These are phyloP conservation scores for Hirtodrosophila confusa DNA, from an alignment of 2,888 invertebrate genomes.

Conservation along the genomic window DNA sequence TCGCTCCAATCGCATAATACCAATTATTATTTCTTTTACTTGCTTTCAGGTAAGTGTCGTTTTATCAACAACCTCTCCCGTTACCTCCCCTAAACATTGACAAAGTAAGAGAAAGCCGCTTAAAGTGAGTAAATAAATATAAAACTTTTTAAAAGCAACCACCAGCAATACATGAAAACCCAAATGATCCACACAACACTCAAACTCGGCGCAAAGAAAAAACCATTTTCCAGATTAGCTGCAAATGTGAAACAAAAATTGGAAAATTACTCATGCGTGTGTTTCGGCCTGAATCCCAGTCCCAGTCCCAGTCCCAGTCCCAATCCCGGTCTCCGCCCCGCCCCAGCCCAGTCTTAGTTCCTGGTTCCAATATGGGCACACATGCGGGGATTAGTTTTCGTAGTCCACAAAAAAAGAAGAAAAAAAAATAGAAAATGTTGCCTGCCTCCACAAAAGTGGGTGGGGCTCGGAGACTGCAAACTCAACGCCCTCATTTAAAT, in stretches of 20 bases:
- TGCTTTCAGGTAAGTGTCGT: conserved; percentile 61
- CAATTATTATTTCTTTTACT: conserved; percentile 8
- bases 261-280: conserved; percentile 77
- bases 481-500: conserved; percentile 79
- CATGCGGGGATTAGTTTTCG: conserved; percentile 48
- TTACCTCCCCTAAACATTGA: conserved; percentile 32
- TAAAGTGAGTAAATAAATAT: conserved; percentile 65
- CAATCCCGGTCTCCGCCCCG: not conserved
- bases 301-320: conserved; percentile 4
- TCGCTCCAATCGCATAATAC: not conserved
- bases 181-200: conserved; percentile 11
- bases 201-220: conserved; percentile 37
- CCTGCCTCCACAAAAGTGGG: conserved; percentile 50
- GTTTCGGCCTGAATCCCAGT: conserved; percentile 5
- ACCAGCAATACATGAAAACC: conserved; percentile 5
- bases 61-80: conserved; percentile 1
- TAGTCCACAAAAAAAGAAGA: conserved; percentile 21
- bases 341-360: conserved; percentile 8
- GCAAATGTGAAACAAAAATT: conserved; percentile 73
- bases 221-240: conserved; percentile 74
- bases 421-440: conserved; percentile 34
- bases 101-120: conserved; percentile 51
- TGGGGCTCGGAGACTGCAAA: conserved; percentile 37
- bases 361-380: conserved; percentile 35
- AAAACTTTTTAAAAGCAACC: conserved; percentile 20